A percentile compares a stretch with the other conserved stretches of the same genome.
Conservation (phyloP, 1,140 invertebrate genomes). For the Aporrectodea caliginosa region DNA sequence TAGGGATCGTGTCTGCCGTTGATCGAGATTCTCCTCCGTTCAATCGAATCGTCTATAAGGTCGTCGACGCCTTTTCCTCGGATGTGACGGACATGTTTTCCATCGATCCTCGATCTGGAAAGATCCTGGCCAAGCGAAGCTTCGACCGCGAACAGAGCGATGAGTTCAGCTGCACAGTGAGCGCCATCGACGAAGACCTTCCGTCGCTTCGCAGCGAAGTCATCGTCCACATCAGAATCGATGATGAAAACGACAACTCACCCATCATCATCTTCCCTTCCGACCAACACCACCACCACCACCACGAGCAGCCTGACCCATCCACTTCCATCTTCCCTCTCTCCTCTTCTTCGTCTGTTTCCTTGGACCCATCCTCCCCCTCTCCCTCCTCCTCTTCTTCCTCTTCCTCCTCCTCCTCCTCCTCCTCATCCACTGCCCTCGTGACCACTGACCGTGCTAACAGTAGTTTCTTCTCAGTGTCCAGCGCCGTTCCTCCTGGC, state of each 20-base stretch:
- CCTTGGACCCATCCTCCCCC: not conserved
- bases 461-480: not conserved
- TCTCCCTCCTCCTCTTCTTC: conserved; percentile 1
- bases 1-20: conserved; percentile 12
- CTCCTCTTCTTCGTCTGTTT: not conserved
- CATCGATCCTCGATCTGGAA: conserved; percentile 6
- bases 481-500: conserved; percentile 4
- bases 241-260: conserved; percentile 17
- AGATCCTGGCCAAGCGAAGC: conserved; percentile 8
- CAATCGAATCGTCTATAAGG: conserved; percentile 15
- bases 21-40: conserved; percentile 7
- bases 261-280: not conserved
- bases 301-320: too few relatives aligned
- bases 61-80: conserved; percentile 3
- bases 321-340: not conserved
- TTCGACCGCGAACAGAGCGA: conserved; percentile 16
- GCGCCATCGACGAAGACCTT: conserved; percentile 6
- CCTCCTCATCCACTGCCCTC: not conserved
- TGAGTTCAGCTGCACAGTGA: conserved; percentile 5
- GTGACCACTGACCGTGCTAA: not conserved
- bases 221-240: not conserved
- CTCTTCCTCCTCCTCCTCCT: not conserved
- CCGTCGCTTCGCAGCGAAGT: not conserved
- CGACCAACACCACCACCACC: not conserved
- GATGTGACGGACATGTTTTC: not conserved